Conservation (phyloP, 2,797 vertebrate genomes). For the Bufotes viridis region DNA sequence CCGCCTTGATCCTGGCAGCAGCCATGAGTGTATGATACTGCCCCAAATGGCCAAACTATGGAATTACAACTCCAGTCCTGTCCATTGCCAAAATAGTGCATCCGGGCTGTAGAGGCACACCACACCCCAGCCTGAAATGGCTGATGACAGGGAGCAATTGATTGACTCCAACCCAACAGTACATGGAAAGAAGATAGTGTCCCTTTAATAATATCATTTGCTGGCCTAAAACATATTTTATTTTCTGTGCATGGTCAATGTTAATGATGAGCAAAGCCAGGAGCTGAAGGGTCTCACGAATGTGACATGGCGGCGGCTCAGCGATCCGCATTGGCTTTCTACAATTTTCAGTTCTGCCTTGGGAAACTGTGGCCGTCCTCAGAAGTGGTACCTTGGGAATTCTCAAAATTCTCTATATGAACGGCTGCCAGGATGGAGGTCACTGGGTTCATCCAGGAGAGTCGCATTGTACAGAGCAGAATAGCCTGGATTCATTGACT, state of each 20-base stretch:
- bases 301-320: background rate
- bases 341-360: background rate
- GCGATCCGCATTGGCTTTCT: background rate
- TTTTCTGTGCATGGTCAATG: background rate
- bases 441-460: background rate
- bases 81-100: too few species aligned
- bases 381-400: slow-evolving; percentile 9
- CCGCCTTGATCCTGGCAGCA: background rate
- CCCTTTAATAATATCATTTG: background rate
- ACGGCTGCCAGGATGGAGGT: background rate
- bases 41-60: background rate
- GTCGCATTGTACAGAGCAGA: background rate
- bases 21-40: background rate
- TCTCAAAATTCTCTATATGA: slow-evolving; percentile 10
- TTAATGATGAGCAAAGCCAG: background rate
- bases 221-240: background rate
- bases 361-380: background rate
- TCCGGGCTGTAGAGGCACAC: too few species aligned
- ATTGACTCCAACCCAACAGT: background rate
- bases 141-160: background rate
- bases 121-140: background rate
- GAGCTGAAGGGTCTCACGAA: slow-evolving; percentile 5
- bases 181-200: background rate
- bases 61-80: background rate
- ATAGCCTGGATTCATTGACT: background rate